A percentile compares a stretch with the other conserved stretches of the same genome.
Conservation (phyloP, 2,113 vertebrate species). For the Percina caprodes region DNA sequence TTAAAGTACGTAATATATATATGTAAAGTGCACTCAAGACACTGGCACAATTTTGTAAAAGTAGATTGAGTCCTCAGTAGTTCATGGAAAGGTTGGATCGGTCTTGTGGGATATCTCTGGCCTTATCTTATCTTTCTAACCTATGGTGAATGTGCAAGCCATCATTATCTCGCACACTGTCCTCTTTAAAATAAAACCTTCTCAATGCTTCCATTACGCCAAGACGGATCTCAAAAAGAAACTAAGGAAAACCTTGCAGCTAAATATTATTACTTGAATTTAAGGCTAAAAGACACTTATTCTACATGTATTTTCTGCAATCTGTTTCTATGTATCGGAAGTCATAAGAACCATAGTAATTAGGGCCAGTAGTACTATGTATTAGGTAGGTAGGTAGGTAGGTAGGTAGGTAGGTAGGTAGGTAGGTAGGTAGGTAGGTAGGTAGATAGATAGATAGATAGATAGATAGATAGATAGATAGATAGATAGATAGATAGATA, state of each 20-base stretch:
- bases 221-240: background rate
- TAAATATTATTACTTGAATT: background rate
- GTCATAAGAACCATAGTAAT: background rate
- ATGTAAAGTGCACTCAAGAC: background rate
- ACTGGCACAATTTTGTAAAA: background rate
- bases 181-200: background rate
- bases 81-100: constrained; percentile 1
- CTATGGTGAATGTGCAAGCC: background rate
- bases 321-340: background rate
- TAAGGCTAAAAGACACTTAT: background rate
- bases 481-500: too few species aligned
- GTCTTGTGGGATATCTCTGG: background rate
- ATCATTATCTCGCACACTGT: background rate
- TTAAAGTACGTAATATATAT: background rate
- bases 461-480: too few species aligned
- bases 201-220: background rate
- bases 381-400: too few species aligned
- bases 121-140: constrained; percentile 7
- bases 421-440: too few species aligned
- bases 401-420: too few species aligned
- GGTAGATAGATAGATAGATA: background rate
- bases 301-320: background rate
- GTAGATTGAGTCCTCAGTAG: background rate
- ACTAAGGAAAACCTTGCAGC: background rate
- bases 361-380: background rate